A percentile compares a stretch with the other conserved stretches of the same genome.
These are phyloP conservation scores for Drosophila biarmipes DNA, from an alignment of 1,140 invertebrate genomes.

Conservation along the genomic window DNA sequence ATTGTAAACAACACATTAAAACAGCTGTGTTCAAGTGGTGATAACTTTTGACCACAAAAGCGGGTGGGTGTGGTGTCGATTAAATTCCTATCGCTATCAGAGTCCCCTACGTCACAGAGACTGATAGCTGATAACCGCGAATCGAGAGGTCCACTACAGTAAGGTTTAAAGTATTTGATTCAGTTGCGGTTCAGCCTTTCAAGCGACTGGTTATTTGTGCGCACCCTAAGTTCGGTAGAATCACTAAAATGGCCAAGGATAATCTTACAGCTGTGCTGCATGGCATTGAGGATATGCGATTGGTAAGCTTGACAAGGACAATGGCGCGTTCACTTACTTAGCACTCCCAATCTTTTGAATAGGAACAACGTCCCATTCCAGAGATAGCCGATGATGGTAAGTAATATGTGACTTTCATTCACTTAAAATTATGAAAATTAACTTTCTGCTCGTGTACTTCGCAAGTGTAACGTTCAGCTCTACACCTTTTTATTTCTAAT, in stretches of 20 bases:
- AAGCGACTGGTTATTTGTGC: background rate
- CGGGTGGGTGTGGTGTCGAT: conserved; percentile 6
- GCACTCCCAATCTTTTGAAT: background rate
- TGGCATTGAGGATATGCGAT: conserved; percentile 90
- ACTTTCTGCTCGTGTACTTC: too few relatives aligned
- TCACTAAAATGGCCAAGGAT: conserved; percentile 61
- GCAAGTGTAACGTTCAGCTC: background rate
- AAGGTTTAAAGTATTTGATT: conserved; percentile 3
- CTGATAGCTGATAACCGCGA: conserved; percentile 10
- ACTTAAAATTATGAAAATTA: background rate
- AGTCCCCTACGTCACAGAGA: conserved; percentile 18
- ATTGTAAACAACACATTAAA: background rate
- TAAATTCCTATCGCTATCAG: conserved; percentile 16
- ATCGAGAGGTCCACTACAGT: conserved; percentile 1
- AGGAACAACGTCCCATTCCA: conserved; percentile 90
- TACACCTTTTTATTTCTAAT: background rate
- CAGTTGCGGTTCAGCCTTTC: conserved; percentile 16
- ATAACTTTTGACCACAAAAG: conserved; percentile 1
- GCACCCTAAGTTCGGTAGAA: background rate
- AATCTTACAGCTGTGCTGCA: conserved; percentile 89
- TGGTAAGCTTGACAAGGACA: conserved; percentile 87
- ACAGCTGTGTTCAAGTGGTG: background rate
- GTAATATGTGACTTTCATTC: background rate
- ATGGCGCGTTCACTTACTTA: background rate
- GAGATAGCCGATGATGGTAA: conserved; percentile 87